Percentiles rank a stretch among this genome's conserved stretches.
Evolutionary conservation across 2,888 invertebrate genomes (phyloP).

Genomic region (Microctonus aethiopoides): DNA sequence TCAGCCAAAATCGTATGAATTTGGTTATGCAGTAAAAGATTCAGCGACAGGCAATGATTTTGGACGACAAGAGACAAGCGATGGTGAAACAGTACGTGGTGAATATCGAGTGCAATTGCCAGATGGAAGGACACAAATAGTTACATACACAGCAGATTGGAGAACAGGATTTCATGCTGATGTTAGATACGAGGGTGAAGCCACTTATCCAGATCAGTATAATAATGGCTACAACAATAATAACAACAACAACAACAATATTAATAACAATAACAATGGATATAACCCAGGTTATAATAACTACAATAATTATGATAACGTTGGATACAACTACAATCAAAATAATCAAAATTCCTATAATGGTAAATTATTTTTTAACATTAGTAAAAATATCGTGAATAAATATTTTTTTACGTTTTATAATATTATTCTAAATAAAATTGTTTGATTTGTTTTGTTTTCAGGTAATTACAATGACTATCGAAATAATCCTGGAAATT

Average conservation of each 20-base stretch:
- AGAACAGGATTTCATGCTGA: conserved; percentile 83
- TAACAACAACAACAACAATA: conserved; percentile 43
- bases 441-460: neutral
- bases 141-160: conserved; percentile 84
- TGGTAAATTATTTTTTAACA: conserved; percentile 21
- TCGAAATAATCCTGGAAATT: conserved; percentile 54
- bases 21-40: conserved; percentile 83
- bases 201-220: conserved; percentile 73
- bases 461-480: conserved; percentile 24
- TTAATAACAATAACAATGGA: conserved; percentile 29
- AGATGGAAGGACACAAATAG: conserved; percentile 75
- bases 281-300: conserved; percentile 30
- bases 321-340: conserved; percentile 46
- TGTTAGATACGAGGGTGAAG: conserved; percentile 79
- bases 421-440: too few species aligned
- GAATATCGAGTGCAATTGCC: conserved; percentile 73
- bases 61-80: conserved; percentile 76
- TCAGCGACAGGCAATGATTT: conserved; percentile 81
- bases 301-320: conserved; percentile 42
- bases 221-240: conserved; percentile 59
- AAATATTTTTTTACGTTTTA: too few species aligned
- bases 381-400: neutral
- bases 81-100: conserved; percentile 77
- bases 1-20: conserved; percentile 81
- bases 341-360: conserved; percentile 36